These are phyloP conservation scores for Tillus elongatus DNA, from an alignment of 2,888 invertebrate genomes.

Conservation along the genomic window DNA sequence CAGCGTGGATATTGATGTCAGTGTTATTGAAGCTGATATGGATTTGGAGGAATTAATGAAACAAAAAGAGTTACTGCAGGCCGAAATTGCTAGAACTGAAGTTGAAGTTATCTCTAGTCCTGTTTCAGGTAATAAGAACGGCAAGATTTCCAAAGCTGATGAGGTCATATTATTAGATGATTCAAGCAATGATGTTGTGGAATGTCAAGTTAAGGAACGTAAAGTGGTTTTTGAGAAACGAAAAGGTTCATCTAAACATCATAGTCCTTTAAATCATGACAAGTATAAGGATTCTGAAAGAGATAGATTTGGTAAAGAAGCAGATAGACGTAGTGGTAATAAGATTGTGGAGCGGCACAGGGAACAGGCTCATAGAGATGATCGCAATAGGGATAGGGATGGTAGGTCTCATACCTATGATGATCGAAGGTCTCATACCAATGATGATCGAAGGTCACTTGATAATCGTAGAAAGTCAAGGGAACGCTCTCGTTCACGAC, in stretches of 20 bases:
- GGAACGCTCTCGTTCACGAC: slow-evolving; percentile 21
- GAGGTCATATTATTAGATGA: slow-evolving; percentile 58
- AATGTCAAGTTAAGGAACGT: slow-evolving; percentile 35
- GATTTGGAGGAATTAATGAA: slow-evolving; percentile 84
- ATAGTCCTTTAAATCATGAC: no score
- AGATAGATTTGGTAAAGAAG: slow-evolving; percentile 23
- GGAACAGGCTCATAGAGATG: slow-evolving; percentile 23
- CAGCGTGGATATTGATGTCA: slow-evolving; percentile 60
- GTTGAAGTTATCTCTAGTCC: slow-evolving; percentile 39
- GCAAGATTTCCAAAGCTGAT: slow-evolving; percentile 38
- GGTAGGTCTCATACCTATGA: no score
- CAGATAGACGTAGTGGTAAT: slow-evolving; percentile 36
- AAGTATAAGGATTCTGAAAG: no score
- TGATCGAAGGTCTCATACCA: slow-evolving; percentile 31
- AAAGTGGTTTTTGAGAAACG: slow-evolving; percentile 37
- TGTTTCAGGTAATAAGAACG: slow-evolving; percentile 30
- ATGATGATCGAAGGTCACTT: slow-evolving; percentile 5
- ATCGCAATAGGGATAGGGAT: slow-evolving; percentile 19
- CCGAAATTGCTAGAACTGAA: slow-evolving; percentile 66
- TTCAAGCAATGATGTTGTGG: slow-evolving; percentile 50
- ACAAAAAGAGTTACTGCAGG: slow-evolving; percentile 76
- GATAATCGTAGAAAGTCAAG: slow-evolving; percentile 34
- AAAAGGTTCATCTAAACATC: no score
- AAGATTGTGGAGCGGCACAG: no score
- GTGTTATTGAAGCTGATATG: slow-evolving; percentile 73